Percentiles rank a stretch among this genome's conserved stretches.
Conservation (phyloP, 2,888 invertebrate species). For the Camptogramma bilineatum region DNA sequence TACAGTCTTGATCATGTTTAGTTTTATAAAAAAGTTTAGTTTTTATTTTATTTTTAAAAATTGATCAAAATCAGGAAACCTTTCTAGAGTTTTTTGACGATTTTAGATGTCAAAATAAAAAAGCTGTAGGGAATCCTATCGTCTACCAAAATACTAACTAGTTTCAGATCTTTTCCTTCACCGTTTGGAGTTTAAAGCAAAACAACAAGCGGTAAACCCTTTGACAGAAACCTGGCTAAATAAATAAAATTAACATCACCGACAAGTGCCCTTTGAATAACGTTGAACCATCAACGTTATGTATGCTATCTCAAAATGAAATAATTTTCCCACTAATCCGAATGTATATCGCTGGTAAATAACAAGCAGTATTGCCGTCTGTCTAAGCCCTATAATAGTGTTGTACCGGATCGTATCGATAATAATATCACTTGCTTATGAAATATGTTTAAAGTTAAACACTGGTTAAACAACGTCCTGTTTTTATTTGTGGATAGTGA, state of each 20-base stretch:
- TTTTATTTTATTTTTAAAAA: too few species aligned
- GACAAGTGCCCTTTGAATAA: conserved; percentile 39
- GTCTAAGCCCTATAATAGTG: conserved; percentile 73
- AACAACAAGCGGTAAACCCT: conserved; percentile 10
- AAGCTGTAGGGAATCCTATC: too few species aligned
- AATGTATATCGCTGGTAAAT: conserved; percentile 81
- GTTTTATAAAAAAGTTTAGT: too few species aligned
- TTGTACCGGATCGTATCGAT: conserved; percentile 34
- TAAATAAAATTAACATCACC: conserved; percentile 62
- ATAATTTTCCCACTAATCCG: conserved; percentile 82
- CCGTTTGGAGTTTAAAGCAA: neutral
- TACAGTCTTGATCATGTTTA: too few species aligned
- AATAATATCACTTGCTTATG: neutral
- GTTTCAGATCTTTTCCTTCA: neutral
- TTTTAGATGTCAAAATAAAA: too few species aligned
- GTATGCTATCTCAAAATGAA: conserved; percentile 71
- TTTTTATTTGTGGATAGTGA: too few species aligned
- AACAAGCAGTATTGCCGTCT: conserved; percentile 69
- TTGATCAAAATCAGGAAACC: too few species aligned
- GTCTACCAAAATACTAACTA: too few species aligned
- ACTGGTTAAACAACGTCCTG: too few species aligned
- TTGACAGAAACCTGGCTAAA: conserved; percentile 46
- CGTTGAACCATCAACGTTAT: conserved; percentile 50
- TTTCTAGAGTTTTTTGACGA: too few species aligned
- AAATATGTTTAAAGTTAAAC: too few species aligned